A percentile compares a stretch with the other conserved stretches of the same genome.
These are phyloP conservation scores for Zalophus californianus DNA, from an alignment of 2,797 vertebrate genomes.

Conservation along the genomic window DNA sequence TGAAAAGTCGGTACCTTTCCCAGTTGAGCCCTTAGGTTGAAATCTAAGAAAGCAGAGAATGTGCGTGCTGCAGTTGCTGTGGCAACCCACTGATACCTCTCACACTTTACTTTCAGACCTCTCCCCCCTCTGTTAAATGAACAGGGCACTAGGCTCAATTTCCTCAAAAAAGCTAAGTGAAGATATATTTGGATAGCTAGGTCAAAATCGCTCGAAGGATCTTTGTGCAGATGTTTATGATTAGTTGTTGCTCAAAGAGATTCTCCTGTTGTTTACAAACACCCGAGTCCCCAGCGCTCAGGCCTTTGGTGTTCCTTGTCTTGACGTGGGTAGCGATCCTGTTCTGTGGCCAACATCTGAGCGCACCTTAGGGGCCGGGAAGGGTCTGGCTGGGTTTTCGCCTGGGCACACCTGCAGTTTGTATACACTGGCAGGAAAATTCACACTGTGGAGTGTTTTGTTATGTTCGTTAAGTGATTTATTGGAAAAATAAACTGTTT, in stretches of 20 bases:
- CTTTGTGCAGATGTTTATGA: not conserved
- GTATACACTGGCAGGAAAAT: constrained; percentile 66
- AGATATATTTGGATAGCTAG: not conserved
- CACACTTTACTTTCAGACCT: not conserved
- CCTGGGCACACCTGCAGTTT: constrained; percentile 60
- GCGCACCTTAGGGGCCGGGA: not conserved
- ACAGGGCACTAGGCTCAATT: not conserved
- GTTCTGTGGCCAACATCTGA: not conserved
- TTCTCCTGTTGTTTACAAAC: not conserved
- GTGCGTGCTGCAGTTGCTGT: accelerated
- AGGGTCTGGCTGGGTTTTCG: not conserved
- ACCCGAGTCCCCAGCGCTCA: accelerated
- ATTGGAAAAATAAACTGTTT: constrained; percentile 58
- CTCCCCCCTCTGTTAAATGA: not conserved
- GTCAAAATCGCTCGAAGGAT: constrained; percentile 12
- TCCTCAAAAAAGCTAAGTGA: not conserved
- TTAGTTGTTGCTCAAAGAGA: not conserved
- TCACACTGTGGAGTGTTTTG: not conserved
- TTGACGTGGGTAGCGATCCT: not conserved
- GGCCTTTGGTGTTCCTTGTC: not conserved
- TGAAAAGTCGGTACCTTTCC: not conserved
- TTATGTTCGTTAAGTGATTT: constrained; percentile 64
- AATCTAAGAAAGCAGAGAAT: not conserved
- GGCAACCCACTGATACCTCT: not conserved
- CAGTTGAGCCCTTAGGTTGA: not conserved